Evolutionary conservation across 2,888 invertebrate species (phyloP), one percentile per base, ranked within the genome.

Genomic region (Xylocampa areola): DNA sequence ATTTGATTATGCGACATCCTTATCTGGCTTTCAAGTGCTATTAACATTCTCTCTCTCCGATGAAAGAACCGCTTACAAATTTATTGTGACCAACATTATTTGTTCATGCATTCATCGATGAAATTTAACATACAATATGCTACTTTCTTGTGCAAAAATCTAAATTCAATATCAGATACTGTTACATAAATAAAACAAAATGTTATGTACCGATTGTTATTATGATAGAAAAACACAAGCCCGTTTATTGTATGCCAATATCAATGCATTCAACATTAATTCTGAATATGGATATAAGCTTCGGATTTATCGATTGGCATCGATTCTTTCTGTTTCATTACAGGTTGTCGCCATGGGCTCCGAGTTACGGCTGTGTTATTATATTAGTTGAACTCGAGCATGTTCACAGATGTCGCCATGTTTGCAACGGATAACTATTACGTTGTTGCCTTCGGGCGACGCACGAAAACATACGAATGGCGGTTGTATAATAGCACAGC

Each of bases 1-100:
- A 91, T 91, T 91, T 89, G 90, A 91, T 91, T 87, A 89, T 86
- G 84, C 81, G 77, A 80, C 82, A 81, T 87, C 86, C 85, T 88
- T 89, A 88, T 89, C 82, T 85, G 88, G 86, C 84, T 89, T 85
- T 85, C 82, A 85, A 82, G 77, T 80, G 80, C 87, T 87, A 88
- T 89, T 88, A 89, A 86, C 82, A 85, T 87, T 87, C 84, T 58
- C 66, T 74, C 75, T 68, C 39, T 82, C 74, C 79, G 77, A 79
- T 76, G 71, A 71, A 76, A 80, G 67, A 77, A 75, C 73, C 81
- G 78, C 80, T 83, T 73, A 80, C 81, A 81, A 84, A 79, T 76
- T 83, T 85, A 82, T 75, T 74, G 76, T 81, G 77, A 68, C 73
- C 74, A 73, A 62, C 74, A 74, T 72, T 72, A 74, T 80, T 77